Evolutionary conservation across 2,113 vertebrate species (phyloP).

Genomic region (Dryoscopus gambensis): DNA sequence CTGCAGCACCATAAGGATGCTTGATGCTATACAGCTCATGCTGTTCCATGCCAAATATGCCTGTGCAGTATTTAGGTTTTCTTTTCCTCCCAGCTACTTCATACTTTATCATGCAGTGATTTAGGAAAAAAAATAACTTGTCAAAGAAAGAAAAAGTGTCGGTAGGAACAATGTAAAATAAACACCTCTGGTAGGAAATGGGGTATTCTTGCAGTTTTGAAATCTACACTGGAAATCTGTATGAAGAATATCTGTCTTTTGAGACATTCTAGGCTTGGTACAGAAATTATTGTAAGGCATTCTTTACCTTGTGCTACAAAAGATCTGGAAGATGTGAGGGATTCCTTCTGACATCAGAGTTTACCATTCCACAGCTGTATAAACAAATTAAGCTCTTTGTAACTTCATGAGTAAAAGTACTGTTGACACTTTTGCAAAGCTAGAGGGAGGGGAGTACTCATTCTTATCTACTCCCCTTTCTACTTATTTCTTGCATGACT

Average conservation of each 20-base stretch:
- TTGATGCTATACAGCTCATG: background rate
- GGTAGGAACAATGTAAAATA: background rate
- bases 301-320: background rate
- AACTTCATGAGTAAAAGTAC: background rate
- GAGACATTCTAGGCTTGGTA: background rate
- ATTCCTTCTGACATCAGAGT: background rate
- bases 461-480: background rate
- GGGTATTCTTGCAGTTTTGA: background rate
- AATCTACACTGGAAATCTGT: background rate
- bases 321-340: background rate
- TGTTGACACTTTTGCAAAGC: background rate
- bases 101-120: background rate
- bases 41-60: background rate
- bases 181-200: background rate
- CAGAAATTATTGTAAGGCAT: background rate
- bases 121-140: background rate
- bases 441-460: background rate
- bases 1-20: background rate
- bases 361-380: background rate
- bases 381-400: background rate
- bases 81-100: background rate
- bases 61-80: background rate
- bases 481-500: background rate
- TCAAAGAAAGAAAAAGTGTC: background rate
- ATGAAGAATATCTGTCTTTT: background rate